These are phyloP conservation scores for Melikaiella ostensackeni DNA, from an alignment of 2,888 invertebrate genomes.

Conservation along the genomic window DNA sequence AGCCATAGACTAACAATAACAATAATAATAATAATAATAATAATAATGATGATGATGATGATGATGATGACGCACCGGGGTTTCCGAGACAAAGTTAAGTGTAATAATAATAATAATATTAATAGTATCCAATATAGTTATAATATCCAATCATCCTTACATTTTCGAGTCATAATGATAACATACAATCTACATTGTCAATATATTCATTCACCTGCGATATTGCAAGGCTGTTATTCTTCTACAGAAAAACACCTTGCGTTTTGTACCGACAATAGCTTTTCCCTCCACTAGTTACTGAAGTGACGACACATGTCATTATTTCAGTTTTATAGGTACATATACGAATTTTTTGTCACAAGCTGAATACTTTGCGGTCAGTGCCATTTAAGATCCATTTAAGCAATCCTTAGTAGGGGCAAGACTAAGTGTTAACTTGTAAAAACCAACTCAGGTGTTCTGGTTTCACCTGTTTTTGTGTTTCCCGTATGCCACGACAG, in stretches of 20 bases:
- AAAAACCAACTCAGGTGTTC: slow-evolving; percentile 70
- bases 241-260: background rate
- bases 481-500: slow-evolving; percentile 75
- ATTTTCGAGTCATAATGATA: background rate
- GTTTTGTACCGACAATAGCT: background rate
- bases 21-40: no score
- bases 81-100: no score
- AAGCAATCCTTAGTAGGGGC: slow-evolving; percentile 35
- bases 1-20: no score
- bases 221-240: background rate
- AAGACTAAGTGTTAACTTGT: slow-evolving; percentile 66
- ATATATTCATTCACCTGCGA: slow-evolving; percentile 1
- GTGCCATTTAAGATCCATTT: slow-evolving; percentile 49
- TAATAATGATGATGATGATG: no score
- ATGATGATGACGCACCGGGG: no score
- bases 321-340: background rate
- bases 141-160: background rate
- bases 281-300: background rate
- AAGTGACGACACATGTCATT: background rate
- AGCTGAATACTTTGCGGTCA: background rate
- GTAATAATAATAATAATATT: no score
- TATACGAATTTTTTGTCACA: slow-evolving; percentile 4
- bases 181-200: background rate
- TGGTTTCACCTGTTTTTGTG: slow-evolving; percentile 72
- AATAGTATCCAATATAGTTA: no score